Percentiles rank a stretch among this genome's conserved stretches.
phyloP scores from a whole-genome alignment of 2,797 vertebrate genomes.

The Phaenicophaeus curvirostris region DNA sequence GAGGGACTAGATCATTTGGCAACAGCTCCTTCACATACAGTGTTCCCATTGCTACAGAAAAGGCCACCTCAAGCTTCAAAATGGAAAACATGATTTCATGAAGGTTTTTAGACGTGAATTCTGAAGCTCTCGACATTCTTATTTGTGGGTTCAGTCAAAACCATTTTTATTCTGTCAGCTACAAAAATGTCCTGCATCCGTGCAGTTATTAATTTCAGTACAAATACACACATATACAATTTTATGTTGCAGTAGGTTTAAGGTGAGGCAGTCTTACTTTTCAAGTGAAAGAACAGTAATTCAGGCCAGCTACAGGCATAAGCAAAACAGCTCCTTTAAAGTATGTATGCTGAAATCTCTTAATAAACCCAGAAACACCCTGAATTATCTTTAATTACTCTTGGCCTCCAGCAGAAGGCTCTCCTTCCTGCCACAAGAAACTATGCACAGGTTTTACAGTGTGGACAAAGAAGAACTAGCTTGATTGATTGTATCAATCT shows the following conservation, averaged over 20 bases:
- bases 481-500: not conserved
- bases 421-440: not conserved
- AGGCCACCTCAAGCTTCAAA: constrained; percentile 20
- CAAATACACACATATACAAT: not conserved
- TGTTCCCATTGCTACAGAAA: not conserved
- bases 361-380: not conserved
- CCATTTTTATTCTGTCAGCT: not conserved
- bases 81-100: not conserved
- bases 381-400: not conserved
- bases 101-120: not conserved
- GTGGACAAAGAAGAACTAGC: not conserved
- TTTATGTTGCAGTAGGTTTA: not conserved
- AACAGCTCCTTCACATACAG: not conserved
- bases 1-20: not conserved
- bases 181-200: not conserved
- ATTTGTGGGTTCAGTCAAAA: not conserved
- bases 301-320: not conserved
- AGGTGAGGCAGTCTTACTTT: not conserved
- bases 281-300: not conserved
- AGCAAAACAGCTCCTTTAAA: not conserved
- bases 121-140: not conserved
- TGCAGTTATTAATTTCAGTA: not conserved
- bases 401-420: not conserved
- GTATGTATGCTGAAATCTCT: not conserved
- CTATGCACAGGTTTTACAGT: not conserved